Conservation (phyloP, 2,797 vertebrate species). For the Sylvia borin region DNA sequence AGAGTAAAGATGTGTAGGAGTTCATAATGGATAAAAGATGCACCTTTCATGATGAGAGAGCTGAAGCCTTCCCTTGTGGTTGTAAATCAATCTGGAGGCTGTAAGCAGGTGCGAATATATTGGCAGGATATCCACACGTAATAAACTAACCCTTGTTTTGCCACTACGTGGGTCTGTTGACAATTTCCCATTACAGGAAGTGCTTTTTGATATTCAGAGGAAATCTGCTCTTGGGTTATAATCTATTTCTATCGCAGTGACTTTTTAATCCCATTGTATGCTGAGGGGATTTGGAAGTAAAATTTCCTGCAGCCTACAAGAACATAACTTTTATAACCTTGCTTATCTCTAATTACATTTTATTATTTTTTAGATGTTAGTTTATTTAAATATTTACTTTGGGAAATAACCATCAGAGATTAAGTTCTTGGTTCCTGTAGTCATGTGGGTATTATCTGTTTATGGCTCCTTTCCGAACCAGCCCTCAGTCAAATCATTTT, state of each 20-base stretch:
- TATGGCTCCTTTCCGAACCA: constrained; percentile 40
- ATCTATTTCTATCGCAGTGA: not conserved
- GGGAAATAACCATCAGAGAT: constrained; percentile 62
- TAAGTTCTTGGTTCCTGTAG: constrained; percentile 63
- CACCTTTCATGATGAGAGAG: not conserved
- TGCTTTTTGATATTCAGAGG: not conserved
- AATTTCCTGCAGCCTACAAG: not conserved
- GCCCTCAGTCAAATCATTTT: constrained; percentile 22
- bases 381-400: constrained; percentile 62
- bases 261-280: not conserved
- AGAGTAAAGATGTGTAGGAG: not conserved
- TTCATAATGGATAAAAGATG: not conserved
- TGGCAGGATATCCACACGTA: constrained; percentile 75
- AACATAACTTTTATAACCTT: constrained; percentile 43
- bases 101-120: constrained; percentile 72
- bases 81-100: constrained; percentile 72
- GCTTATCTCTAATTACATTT: constrained; percentile 57
- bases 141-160: constrained; percentile 62
- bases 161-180: not conserved
- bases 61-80: not conserved
- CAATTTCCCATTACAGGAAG: not conserved
- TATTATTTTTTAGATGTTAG: constrained; percentile 57
- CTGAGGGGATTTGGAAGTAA: constrained; percentile 3
- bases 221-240: not conserved
- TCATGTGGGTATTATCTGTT: constrained; percentile 54